Base-by-base conservation (phyloP, 2,797 vertebrate species). In the Chaunax sp. region DNA sequence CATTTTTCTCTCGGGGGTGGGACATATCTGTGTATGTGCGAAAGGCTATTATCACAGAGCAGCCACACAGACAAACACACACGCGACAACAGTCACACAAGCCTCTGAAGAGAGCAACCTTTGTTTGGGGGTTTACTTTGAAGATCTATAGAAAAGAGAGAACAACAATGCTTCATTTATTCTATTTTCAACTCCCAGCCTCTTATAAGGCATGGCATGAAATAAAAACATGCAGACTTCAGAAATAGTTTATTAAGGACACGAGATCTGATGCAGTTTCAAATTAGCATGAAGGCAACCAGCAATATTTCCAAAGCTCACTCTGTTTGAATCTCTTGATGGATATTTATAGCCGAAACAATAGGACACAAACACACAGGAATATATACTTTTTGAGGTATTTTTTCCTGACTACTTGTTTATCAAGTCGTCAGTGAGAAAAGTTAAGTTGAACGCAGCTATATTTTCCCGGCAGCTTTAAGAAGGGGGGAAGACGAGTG, bases 1-100 rank as follows among this genome's bases (percentile, higher is more conserved):
- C 97, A 46, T 92, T 93, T 90, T 95, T 95, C 64, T 96, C 94
- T 87, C 94, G 95, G 55, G 93, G 86, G 90, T 93, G 94, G 89
- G 96, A 94, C 80, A 95, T 77, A 78, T 98, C 98, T 99, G 91
- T 67, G 92, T 78, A 80, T 93, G 93, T 70, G 73, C 58, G 83
- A 83, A 76, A 80, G 84, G 88, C 79, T 73, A 90, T 94, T 93
- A 93, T 93, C 88, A 77, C 84, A 83, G 69, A 88, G 80, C 72
- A 84, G 61, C 58, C 72, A 80, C 85, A 86, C 70, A 78, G 1
- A 63, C 25, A 26, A 53, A 55, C 46, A 55, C 33, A 54, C 26
- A 45, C 71, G 85, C 45, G 64, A 87, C 77, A 84, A 81, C 75
- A 88, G 82, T 85, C 85, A 84, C 90, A 88, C 85, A 81, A 81